phyloP scores from a whole-genome alignment of 2,888 invertebrate genomes.

The Eristalis intricaria region DNA sequence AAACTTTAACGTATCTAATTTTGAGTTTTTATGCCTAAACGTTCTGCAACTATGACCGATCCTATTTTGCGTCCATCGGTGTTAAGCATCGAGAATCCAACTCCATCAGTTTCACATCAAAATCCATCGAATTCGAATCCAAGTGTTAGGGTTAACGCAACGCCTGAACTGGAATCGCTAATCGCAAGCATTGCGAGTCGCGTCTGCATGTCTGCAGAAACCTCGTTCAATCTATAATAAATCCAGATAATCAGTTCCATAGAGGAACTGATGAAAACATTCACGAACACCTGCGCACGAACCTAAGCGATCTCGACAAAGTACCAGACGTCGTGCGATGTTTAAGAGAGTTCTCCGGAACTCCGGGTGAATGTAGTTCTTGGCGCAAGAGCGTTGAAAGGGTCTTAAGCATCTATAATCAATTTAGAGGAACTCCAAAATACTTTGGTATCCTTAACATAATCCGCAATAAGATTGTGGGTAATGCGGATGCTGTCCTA shows the following conservation, averaged over 20 bases:
- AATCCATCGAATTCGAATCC: neutral
- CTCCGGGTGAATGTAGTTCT: slow-evolving; percentile 8
- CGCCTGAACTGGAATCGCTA: slow-evolving; percentile 4
- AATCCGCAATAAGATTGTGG: slow-evolving; percentile 32
- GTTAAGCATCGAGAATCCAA: no score
- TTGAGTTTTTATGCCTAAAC: neutral
- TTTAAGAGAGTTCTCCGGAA: slow-evolving; percentile 7
- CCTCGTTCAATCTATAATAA: neutral
- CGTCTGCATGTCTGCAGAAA: slow-evolving; percentile 5
- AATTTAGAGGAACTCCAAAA: slow-evolving; percentile 4
- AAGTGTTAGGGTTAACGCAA: neutral
- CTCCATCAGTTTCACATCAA: neutral
- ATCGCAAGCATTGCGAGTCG: slow-evolving; percentile 5
- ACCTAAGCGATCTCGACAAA: slow-evolving; percentile 4
- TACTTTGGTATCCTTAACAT: slow-evolving; percentile 28
- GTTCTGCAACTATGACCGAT: slow-evolving; percentile 1
- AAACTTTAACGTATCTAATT: neutral
- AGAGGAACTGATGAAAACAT: neutral
- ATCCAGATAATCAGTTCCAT: neutral
- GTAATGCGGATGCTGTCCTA: slow-evolving; percentile 17
- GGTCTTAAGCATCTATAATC: slow-evolving; percentile 1
- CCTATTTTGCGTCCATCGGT: no score
- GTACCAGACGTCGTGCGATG: slow-evolving; percentile 1
- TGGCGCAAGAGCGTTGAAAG: slow-evolving; percentile 48
- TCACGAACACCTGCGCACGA: neutral